phyloP scores from a whole-genome alignment of 2,797 vertebrate species.

The Poeciliopsis paucimaculata region DNA sequence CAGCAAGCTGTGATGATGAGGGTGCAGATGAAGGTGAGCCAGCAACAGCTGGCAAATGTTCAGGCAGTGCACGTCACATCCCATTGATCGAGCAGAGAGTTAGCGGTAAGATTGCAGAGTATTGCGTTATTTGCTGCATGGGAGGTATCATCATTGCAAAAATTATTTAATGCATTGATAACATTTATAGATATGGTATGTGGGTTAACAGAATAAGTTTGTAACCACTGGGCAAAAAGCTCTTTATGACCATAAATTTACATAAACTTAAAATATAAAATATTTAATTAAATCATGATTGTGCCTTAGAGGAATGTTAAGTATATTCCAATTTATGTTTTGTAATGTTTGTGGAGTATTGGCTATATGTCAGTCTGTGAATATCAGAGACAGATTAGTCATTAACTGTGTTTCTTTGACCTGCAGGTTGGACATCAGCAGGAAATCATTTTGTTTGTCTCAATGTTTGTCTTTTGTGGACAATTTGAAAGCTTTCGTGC shows the following conservation, averaged over 20 bases:
- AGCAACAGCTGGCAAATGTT: constrained; percentile 58
- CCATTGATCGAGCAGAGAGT: constrained; percentile 69
- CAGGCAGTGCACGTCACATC: constrained; percentile 64
- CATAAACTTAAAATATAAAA: neutral
- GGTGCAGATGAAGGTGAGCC: constrained; percentile 50
- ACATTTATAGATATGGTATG: constrained; percentile 53
- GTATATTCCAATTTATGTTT: constrained; percentile 30
- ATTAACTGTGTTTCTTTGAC: constrained; percentile 27
- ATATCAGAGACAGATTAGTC: constrained; percentile 13
- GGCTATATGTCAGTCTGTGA: constrained; percentile 8
- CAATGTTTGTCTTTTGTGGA: constrained; percentile 14
- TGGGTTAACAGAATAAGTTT: constrained; percentile 36
- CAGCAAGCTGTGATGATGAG: constrained; percentile 63
- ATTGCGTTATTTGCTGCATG: constrained; percentile 72
- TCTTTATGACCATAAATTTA: neutral
- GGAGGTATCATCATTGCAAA: constrained; percentile 55
- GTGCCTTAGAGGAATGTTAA: constrained; percentile 31
- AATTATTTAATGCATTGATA: constrained; percentile 63
- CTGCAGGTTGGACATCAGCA: constrained; percentile 43
- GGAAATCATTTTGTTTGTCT: constrained; percentile 29
- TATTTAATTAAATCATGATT: constrained; percentile 4
- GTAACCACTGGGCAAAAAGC: constrained; percentile 18
- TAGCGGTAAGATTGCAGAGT: constrained; percentile 77
- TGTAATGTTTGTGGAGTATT: neutral
- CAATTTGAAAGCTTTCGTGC: constrained; percentile 45